A percentile compares a stretch with the other conserved stretches of the same genome.
These are phyloP conservation scores for Palythoa heliodiscus DNA, from an alignment of 92 coral and sea anemone species.

Conservation along the genomic window DNA sequence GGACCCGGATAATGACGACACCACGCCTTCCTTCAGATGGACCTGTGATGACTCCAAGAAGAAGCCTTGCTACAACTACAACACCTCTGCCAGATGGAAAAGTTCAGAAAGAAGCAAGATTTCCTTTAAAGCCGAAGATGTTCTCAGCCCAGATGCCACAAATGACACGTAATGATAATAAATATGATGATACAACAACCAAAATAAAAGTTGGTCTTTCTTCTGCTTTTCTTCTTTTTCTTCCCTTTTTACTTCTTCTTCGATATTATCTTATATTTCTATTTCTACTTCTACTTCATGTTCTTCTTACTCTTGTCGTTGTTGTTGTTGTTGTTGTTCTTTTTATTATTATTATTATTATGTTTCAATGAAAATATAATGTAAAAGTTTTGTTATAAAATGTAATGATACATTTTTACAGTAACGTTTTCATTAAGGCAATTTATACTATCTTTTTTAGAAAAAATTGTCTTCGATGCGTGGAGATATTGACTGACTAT, in stretches of 20 bases:
- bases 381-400: no score
- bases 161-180: slow-evolving; percentile 12
- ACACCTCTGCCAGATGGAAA: not conserved
- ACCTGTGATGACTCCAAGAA: slow-evolving; percentile 29
- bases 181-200: not conserved
- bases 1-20: slow-evolving; percentile 35
- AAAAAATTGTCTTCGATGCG: no score
- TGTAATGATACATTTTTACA: no score
- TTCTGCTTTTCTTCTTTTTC: no score
- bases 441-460: no score
- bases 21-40: slow-evolving; percentile 9
- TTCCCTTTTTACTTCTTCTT: not conserved
- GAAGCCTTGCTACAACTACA: slow-evolving; percentile 27
- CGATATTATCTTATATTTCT: not conserved
- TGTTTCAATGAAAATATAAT: no score
- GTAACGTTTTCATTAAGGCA: no score
- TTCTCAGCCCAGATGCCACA: slow-evolving; percentile 16
- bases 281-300: not conserved
- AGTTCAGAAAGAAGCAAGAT: not conserved
- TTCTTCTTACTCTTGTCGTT: no score
- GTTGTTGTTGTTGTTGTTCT: no score
- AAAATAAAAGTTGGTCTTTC: no score
- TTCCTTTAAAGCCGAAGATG: not conserved
- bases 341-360: no score
- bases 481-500: no score